These are phyloP conservation scores for Enteromius thamalakanensis DNA, from an alignment of 2,797 vertebrate species.

Conservation along the genomic window DNA sequence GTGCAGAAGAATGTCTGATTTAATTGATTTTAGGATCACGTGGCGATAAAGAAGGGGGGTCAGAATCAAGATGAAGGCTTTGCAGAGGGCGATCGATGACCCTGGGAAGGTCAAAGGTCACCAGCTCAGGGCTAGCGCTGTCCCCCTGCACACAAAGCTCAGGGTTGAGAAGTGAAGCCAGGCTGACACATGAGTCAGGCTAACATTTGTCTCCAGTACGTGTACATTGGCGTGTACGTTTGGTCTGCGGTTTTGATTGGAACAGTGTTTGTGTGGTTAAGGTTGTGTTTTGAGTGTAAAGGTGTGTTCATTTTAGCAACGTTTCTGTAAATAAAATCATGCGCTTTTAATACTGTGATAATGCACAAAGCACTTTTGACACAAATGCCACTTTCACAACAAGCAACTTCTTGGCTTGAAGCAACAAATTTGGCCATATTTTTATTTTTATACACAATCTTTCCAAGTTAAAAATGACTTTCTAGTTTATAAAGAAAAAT, in stretches of 20 bases:
- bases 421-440: background rate
- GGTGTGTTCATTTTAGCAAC: background rate
- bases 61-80: slow-evolving; percentile 52
- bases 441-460: background rate
- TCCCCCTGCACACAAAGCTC: slow-evolving; percentile 54
- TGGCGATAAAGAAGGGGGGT: slow-evolving; percentile 56
- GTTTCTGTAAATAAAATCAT: background rate
- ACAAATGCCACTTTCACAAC: background rate
- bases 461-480: background rate
- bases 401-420: background rate
- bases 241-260: slow-evolving; percentile 28
- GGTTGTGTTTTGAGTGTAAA: background rate
- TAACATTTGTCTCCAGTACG: slow-evolving; percentile 71
- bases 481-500: background rate
- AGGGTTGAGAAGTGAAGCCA: slow-evolving; percentile 38
- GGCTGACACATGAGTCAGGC: slow-evolving; percentile 68
- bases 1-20: slow-evolving; percentile 83
- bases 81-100: slow-evolving; percentile 61
- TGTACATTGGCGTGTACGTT: slow-evolving; percentile 51
- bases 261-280: slow-evolving; percentile 1
- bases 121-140: slow-evolving; percentile 73
- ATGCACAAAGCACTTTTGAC: background rate
- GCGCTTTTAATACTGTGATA: background rate
- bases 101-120: slow-evolving; percentile 66
- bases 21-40: slow-evolving; percentile 82